Conservation (phyloP, 2,113 vertebrate species). For the Hyperoodon ampullatus region DNA sequence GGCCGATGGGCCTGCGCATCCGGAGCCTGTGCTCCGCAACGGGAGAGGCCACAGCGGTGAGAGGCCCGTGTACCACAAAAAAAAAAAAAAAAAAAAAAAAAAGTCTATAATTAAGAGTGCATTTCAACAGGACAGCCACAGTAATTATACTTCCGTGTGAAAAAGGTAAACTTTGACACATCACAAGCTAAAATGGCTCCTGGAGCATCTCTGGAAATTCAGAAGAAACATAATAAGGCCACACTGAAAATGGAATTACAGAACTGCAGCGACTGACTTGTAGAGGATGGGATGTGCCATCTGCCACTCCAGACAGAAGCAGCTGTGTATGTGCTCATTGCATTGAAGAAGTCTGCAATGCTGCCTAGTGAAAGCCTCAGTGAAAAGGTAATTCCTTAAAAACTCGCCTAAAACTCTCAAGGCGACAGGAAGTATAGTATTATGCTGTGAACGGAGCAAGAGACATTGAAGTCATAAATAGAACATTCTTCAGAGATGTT, state of each 20-base stretch:
- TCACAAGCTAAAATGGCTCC: neutral
- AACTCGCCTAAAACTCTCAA: neutral
- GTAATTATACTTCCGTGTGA: neutral
- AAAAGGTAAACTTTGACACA: neutral
- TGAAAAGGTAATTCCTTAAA: neutral
- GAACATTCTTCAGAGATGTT: neutral
- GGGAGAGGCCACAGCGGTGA: too few species aligned
- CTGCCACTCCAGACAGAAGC: neutral
- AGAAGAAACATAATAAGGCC: neutral
- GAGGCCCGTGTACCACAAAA: too few species aligned
- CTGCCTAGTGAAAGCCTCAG: neutral
- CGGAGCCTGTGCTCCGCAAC: too few species aligned
- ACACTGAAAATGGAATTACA: neutral
- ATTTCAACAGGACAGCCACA: neutral
- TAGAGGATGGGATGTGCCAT: neutral
- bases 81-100: too few species aligned
- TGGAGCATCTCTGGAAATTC: neutral
- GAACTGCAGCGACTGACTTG: too few species aligned
- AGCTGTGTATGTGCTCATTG: neutral
- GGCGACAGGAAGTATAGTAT: too few species aligned
- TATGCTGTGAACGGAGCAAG: neutral
- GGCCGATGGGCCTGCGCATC: too few species aligned
- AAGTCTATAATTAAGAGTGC: constrained; percentile 2
- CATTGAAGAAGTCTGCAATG: neutral
- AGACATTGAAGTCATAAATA: neutral